Conservation (phyloP, 2,888 invertebrate species). For the Hypomecis punctinalis region DNA sequence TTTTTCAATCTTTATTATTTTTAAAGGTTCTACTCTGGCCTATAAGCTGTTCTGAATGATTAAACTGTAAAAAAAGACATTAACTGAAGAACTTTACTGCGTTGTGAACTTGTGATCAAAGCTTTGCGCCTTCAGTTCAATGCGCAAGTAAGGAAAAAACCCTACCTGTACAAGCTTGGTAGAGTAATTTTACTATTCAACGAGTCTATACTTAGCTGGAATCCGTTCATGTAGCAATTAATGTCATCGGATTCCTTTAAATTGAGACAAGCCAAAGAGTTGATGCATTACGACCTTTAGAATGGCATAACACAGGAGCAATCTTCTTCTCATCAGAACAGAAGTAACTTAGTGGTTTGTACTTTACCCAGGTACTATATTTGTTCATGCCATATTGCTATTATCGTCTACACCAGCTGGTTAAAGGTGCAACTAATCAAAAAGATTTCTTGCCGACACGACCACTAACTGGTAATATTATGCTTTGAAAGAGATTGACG, state of each 20-base stretch:
- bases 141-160: constrained; percentile 3
- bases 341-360: constrained; percentile 2
- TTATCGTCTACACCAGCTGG: background rate
- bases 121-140: background rate
- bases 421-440: constrained; percentile 1
- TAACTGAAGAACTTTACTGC: constrained; percentile 4
- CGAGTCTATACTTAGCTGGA: background rate
- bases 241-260: constrained; percentile 6
- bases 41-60: constrained; percentile 8
- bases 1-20: too few species aligned
- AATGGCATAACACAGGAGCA: constrained; percentile 7
- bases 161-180: background rate
- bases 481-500: constrained; percentile 5
- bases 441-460: background rate
- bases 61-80: constrained; percentile 14
- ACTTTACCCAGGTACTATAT: background rate
- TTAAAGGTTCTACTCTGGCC: too few species aligned
- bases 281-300: constrained; percentile 9
- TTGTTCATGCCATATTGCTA: too few species aligned
- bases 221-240: constrained; percentile 13
- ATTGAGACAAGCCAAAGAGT: constrained; percentile 7
- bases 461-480: background rate
- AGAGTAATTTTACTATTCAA: constrained; percentile 11
- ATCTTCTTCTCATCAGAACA: constrained; percentile 9
- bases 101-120: background rate